Evolutionary conservation across 2,888 invertebrate genomes (phyloP).

Genomic region (Drosophila nr. perissopoda): DNA sequence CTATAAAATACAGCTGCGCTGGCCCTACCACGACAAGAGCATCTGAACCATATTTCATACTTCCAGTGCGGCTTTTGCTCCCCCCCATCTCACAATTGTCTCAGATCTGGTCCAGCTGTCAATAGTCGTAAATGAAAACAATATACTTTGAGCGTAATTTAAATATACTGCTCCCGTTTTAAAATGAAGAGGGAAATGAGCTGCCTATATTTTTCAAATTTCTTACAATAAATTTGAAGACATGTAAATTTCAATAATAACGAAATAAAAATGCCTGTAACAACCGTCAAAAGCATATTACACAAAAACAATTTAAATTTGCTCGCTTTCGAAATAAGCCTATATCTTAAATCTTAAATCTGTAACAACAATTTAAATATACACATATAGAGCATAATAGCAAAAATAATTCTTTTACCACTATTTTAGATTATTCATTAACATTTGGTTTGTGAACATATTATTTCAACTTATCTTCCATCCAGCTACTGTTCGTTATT

Average conservation of each 20-base stretch:
- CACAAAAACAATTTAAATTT: background rate
- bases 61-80: slow-evolving; percentile 26
- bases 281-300: background rate
- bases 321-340: background rate
- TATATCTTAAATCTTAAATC: background rate
- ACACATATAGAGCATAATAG: background rate
- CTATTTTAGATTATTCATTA: background rate
- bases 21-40: slow-evolving; percentile 11
- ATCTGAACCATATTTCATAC: slow-evolving; percentile 22
- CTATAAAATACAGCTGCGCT: slow-evolving; percentile 56
- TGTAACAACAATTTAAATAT: background rate
- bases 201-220: background rate
- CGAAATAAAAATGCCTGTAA: background rate
- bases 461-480: background rate
- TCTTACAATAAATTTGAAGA: background rate
- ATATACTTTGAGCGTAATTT: slow-evolving; percentile 9
- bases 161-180: background rate
- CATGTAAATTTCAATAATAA: background rate
- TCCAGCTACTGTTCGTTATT: background rate
- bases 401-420: background rate
- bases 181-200: background rate
- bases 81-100: background rate
- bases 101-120: slow-evolving; percentile 11
- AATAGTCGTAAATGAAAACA: slow-evolving; percentile 11
- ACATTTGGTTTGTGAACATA: background rate